Percentiles rank a stretch among this genome's conserved stretches.
Conservation (phyloP, 2,797 vertebrate species). For the Diglossa cyanea region DNA sequence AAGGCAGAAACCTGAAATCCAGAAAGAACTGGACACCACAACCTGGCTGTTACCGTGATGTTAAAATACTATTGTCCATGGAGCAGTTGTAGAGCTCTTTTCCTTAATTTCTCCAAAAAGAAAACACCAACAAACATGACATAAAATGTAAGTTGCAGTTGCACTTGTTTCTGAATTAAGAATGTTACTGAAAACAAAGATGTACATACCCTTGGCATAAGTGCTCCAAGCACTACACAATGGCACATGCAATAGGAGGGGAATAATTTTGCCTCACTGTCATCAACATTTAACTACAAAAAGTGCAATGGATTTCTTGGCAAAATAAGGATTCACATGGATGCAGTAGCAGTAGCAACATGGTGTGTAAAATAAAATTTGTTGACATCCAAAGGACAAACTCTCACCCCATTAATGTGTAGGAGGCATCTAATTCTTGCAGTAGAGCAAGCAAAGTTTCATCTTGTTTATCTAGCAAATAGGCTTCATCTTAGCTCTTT, state of each 20-base stretch:
- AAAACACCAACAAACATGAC: neutral
- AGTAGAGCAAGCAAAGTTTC: neutral
- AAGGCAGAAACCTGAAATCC: neutral
- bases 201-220: fast-evolving
- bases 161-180: neutral
- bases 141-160: neutral
- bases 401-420: neutral
- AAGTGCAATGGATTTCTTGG: neutral
- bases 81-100: neutral
- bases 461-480: neutral
- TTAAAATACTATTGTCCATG: neutral
- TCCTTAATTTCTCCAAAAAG: neutral
- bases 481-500: neutral
- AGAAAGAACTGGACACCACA: neutral
- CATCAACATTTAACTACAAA: neutral
- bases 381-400: neutral
- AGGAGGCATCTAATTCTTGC: neutral
- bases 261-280: neutral
- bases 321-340: neutral
- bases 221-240: neutral
- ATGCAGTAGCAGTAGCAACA: neutral
- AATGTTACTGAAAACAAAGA: neutral
- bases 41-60: fast-evolving
- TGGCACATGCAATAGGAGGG: neutral
- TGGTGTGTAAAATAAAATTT: neutral